phyloP scores from a whole-genome alignment of 2,888 invertebrate species.

The Phaedon cochleariae region DNA sequence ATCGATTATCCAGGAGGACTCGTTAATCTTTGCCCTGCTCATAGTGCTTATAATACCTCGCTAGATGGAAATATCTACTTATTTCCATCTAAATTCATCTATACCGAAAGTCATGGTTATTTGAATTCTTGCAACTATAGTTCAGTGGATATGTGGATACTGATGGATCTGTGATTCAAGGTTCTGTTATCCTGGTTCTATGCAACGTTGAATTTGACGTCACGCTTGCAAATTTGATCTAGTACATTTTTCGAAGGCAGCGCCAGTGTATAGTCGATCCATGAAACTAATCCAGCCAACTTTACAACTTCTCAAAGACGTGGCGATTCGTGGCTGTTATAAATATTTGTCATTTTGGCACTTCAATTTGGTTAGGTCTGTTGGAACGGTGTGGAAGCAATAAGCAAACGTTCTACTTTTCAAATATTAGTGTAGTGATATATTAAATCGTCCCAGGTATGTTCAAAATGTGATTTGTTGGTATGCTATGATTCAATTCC shows the following conservation, averaged over 20 bases:
- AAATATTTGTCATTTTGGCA: background rate
- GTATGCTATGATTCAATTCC: background rate
- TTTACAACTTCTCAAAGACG: conserved; percentile 18
- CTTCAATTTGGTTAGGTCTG: background rate
- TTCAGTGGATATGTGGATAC: too few relatives aligned
- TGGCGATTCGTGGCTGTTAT: conserved; percentile 25
- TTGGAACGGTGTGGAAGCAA: background rate
- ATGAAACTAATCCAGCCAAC: conserved; percentile 22
- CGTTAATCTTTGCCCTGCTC: too few relatives aligned
- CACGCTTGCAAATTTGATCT: too few relatives aligned
- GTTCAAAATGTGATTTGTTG: background rate
- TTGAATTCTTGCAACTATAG: too few relatives aligned
- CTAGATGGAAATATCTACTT: too few relatives aligned
- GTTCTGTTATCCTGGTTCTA: too few relatives aligned
- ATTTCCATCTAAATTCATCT: too few relatives aligned
- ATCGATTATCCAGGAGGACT: too few relatives aligned
- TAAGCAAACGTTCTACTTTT: background rate
- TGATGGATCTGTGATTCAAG: too few relatives aligned
- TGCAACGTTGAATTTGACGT: too few relatives aligned
- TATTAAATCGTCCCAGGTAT: conserved; percentile 2
- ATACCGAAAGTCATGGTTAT: too few relatives aligned
- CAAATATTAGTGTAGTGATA: background rate
- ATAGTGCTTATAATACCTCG: too few relatives aligned
- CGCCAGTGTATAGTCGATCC: background rate
- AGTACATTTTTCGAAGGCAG: background rate